Conservation (phyloP, 1,140 invertebrate genomes). For the Stegodyphus dumicola region DNA sequence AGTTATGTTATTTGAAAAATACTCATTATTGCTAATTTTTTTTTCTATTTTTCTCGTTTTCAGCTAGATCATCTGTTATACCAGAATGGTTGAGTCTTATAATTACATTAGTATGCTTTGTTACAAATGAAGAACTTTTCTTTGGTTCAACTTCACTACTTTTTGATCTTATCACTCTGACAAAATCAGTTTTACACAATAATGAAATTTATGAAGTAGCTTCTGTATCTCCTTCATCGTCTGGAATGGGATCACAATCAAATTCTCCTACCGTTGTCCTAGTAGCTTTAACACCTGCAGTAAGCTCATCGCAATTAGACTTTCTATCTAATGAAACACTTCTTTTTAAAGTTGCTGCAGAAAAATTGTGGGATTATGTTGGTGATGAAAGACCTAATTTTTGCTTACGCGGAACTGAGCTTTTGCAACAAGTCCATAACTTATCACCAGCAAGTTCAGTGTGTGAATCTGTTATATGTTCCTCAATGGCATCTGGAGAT, state of each 20-base stretch:
- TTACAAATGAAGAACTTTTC: slow-evolving; percentile 56
- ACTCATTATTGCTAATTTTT: not conserved
- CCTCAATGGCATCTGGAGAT: slow-evolving; percentile 69
- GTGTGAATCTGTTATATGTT: slow-evolving; percentile 79
- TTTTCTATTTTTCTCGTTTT: slow-evolving; percentile 5
- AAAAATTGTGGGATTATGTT: slow-evolving; percentile 78
- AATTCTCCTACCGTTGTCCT: slow-evolving; percentile 63
- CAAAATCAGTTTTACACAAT: slow-evolving; percentile 43
- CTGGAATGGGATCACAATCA: not conserved
- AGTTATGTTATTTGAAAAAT: not conserved
- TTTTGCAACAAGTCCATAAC: slow-evolving; percentile 79
- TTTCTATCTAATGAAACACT: slow-evolving; percentile 62
- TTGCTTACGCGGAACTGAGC: slow-evolving; percentile 76
- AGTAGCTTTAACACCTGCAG: slow-evolving; percentile 68
- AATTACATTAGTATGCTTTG: slow-evolving; percentile 58
- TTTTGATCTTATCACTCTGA: slow-evolving; percentile 60
- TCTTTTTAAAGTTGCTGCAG: slow-evolving; percentile 72
- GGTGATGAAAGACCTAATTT: slow-evolving; percentile 72
- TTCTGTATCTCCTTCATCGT: not conserved
- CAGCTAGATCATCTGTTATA: slow-evolving; percentile 43
- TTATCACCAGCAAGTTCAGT: slow-evolving; percentile 74
- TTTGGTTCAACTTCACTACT: slow-evolving; percentile 52
- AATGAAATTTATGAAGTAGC: slow-evolving; percentile 41
- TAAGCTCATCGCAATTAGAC: slow-evolving; percentile 64
- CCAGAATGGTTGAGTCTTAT: slow-evolving; percentile 62